Conservation (phyloP, 2,888 invertebrate genomes). For the Agrypnus murinus region DNA sequence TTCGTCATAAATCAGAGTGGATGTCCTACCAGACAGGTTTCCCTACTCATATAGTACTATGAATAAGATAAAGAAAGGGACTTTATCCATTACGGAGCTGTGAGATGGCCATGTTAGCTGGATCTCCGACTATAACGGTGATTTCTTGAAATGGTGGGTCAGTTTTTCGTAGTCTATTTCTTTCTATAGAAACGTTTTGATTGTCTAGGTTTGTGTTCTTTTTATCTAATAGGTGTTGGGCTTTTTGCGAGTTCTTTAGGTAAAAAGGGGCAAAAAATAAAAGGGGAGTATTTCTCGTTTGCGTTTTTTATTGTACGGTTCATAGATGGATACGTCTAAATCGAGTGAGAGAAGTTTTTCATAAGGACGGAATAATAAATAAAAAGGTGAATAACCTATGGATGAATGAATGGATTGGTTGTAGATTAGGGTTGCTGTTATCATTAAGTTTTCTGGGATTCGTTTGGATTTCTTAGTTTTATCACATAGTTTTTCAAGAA, state of each 20-base stretch:
- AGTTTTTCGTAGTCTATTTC: constrained; percentile 14
- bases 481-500: constrained; percentile 43
- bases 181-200: neutral
- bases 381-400: constrained; percentile 49
- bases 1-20: no score
- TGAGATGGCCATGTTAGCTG: no score
- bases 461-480: constrained; percentile 41
- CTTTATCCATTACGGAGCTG: no score
- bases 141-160: constrained; percentile 19
- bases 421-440: constrained; percentile 20
- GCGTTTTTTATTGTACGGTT: constrained; percentile 53
- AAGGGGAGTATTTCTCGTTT: constrained; percentile 53
- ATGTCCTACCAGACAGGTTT: no score
- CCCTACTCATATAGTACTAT: no score
- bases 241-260: neutral
- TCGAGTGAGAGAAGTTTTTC: constrained; percentile 48
- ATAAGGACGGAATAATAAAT: constrained; percentile 47
- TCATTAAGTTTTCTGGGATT: constrained; percentile 32
- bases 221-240: constrained; percentile 5
- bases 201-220: constrained; percentile 11
- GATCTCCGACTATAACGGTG: constrained; percentile 43
- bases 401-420: constrained; percentile 36
- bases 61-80: no score
- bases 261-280: constrained; percentile 28
- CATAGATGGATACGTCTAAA: constrained; percentile 49